Conservation (phyloP, 2,888 invertebrate genomes). For the Colletes collaris region DNA sequence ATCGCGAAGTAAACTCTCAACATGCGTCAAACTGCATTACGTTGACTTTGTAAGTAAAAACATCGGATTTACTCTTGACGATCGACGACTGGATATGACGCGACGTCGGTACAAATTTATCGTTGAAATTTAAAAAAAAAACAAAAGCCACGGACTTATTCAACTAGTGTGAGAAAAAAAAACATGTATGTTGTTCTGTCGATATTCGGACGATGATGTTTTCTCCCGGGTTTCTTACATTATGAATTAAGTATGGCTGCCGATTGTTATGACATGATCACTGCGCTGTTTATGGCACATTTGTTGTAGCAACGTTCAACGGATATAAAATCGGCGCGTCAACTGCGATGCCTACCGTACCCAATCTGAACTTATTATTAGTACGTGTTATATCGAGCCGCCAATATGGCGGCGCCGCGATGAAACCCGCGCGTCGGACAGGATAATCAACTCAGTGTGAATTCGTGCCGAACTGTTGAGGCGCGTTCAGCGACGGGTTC, state of each 20-base stretch:
- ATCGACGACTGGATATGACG: constrained; percentile 8
- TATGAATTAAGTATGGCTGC: constrained; percentile 56
- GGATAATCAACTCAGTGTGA: constrained; percentile 71
- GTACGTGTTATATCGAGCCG: constrained; percentile 68
- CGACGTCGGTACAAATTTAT: constrained; percentile 7
- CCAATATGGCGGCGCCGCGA: constrained; percentile 71
- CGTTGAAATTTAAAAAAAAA: neutral
- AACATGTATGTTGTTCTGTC: constrained; percentile 4
- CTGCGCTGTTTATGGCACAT: constrained; percentile 52
- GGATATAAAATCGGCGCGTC: constrained; percentile 57
- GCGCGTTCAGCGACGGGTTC: constrained; percentile 75
- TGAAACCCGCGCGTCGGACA: constrained; percentile 67
- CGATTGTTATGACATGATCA: constrained; percentile 59
- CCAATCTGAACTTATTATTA: constrained; percentile 72
- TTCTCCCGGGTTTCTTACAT: constrained; percentile 41
- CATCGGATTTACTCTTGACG: constrained; percentile 5
- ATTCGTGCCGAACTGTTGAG: constrained; percentile 74
- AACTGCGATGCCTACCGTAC: constrained; percentile 54
- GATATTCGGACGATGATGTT: constrained; percentile 17
- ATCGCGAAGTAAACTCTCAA: constrained; percentile 41
- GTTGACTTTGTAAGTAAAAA: constrained; percentile 13
- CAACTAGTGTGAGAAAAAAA: neutral
- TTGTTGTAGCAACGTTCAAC: constrained; percentile 53
- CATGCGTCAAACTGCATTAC: constrained; percentile 17
- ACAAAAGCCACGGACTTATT: constrained; percentile 18